These are phyloP conservation scores for Epicampocera succincta DNA, from an alignment of 2,888 invertebrate species.

Conservation along the genomic window DNA sequence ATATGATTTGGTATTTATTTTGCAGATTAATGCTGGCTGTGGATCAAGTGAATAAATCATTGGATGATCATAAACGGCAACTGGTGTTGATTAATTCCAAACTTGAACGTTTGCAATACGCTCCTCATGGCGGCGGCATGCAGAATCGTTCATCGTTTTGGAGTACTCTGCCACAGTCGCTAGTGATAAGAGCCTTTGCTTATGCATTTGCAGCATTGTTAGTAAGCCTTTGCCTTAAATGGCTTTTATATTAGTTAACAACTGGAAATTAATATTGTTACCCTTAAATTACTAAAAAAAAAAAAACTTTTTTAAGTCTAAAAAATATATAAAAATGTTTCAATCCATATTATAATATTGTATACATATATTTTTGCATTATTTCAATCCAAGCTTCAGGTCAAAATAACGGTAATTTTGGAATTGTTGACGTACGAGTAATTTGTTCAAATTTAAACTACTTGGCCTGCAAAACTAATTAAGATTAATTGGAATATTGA, in stretches of 20 bases:
- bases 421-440: constrained; percentile 28
- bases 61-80: constrained; percentile 83
- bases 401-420: constrained; percentile 35
- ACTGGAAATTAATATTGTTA: constrained; percentile 32
- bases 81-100: constrained; percentile 79
- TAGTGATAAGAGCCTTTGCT: constrained; percentile 75
- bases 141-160: constrained; percentile 47
- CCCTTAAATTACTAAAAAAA: constrained; percentile 26
- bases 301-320: constrained; percentile 34
- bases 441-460: constrained; percentile 7
- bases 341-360: constrained; percentile 34
- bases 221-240: constrained; percentile 76
- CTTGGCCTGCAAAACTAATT: constrained; percentile 16
- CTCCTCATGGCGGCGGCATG: constrained; percentile 70
- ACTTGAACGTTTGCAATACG: constrained; percentile 78
- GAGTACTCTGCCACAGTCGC: constrained; percentile 73
- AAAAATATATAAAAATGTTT: constrained; percentile 33
- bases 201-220: constrained; percentile 76
- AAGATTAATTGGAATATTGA: neutral
- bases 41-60: constrained; percentile 82
- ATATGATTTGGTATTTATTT: too few species aligned
- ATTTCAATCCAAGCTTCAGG: constrained; percentile 51
- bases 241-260: constrained; percentile 76
- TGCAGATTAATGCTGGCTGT: constrained; percentile 83
- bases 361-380: constrained; percentile 56